phyloP scores from a whole-genome alignment of 2,888 invertebrate species.

The Myopa tessellatipennis region DNA sequence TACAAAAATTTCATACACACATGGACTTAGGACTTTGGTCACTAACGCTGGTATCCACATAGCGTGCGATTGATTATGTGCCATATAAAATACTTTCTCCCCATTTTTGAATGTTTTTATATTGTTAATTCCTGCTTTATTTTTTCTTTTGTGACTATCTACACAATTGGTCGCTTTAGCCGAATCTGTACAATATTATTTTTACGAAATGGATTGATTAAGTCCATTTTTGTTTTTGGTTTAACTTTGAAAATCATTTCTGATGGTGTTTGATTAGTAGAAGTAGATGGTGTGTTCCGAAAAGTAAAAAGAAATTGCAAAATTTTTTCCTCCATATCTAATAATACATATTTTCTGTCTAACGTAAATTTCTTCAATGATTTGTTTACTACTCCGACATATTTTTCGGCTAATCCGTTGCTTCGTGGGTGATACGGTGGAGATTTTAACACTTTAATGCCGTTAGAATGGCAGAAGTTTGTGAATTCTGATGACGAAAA shows the following conservation, averaged over 20 bases:
- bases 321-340: constrained; percentile 17
- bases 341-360: constrained; percentile 15
- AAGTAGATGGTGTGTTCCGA: constrained; percentile 34
- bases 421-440: no score
- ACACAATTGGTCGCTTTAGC: background rate
- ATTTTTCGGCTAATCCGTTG: no score
- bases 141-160: constrained; percentile 1
- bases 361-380: constrained; percentile 34
- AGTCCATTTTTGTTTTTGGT: background rate
- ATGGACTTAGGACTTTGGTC: constrained; percentile 25
- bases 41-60: constrained; percentile 36
- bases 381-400: background rate
- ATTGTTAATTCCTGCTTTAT: background rate
- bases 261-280: constrained; percentile 23
- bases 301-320: constrained; percentile 19
- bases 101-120: background rate
- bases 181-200: background rate
- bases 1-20: constrained; percentile 27
- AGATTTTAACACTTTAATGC: no score
- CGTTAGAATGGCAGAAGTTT: no score
- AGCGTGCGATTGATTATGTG: background rate
- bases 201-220: background rate
- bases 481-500: constrained; percentile 13
- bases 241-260: no score
- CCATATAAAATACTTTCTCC: constrained; percentile 23